Percentiles rank a stretch among this genome's conserved stretches.
phyloP scores from a whole-genome alignment of 2,888 invertebrate species.

The Melipona bicolor region DNA sequence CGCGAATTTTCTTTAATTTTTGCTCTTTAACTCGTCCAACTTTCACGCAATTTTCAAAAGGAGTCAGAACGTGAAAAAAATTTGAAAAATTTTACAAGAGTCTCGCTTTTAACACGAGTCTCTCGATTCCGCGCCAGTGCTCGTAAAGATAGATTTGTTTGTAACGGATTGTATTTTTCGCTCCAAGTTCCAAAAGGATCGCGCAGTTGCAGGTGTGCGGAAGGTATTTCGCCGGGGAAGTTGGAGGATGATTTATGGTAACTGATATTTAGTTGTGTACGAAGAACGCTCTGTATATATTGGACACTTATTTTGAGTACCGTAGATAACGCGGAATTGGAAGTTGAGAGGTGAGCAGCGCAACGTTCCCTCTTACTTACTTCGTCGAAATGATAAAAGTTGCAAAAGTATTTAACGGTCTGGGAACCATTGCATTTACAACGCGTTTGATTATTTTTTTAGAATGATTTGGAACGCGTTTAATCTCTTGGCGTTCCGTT shows the following conservation, averaged over 20 bases:
- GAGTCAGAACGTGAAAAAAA: neutral
- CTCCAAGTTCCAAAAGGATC: neutral
- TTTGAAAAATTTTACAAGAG: neutral
- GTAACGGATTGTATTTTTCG: neutral
- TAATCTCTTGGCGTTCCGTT: neutral
- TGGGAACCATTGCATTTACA: neutral
- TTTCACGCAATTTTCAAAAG: neutral
- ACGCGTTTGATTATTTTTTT: neutral
- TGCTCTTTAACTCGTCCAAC: neutral
- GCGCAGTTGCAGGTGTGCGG: neutral
- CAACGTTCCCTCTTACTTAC: neutral
- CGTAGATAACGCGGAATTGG: neutral
- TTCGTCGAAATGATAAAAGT: neutral
- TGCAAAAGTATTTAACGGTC: neutral
- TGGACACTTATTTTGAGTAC: neutral
- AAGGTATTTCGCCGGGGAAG: neutral
- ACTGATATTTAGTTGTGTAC: neutral
- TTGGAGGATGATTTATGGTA: neutral
- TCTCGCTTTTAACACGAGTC: neutral
- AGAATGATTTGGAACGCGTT: neutral
- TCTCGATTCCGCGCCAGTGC: neutral
- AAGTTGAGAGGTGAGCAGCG: neutral
- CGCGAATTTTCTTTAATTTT: neutral
- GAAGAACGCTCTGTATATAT: neutral
- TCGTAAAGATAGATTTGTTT: too few relatives aligned